These are phyloP conservation scores for Nemapogon koenigi DNA, from an alignment of 2,888 invertebrate species.

Conservation along the genomic window DNA sequence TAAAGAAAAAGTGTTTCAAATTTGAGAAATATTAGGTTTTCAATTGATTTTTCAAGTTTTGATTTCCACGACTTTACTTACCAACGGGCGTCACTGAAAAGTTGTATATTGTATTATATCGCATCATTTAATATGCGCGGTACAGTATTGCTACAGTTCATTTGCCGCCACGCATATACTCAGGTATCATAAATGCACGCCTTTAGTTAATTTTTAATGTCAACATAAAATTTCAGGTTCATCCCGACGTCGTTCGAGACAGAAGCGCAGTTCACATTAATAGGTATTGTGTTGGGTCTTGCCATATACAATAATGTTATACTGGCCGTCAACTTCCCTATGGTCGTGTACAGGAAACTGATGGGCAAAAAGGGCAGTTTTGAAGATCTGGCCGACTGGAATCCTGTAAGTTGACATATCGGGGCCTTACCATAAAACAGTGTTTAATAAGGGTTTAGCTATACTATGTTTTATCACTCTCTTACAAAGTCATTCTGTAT, in stretches of 20 bases:
- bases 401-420: conserved; percentile 75
- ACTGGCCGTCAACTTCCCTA: conserved; percentile 92
- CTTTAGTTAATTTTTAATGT: neutral
- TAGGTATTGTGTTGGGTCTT: conserved; percentile 91
- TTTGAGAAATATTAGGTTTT: no score
- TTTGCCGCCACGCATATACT: neutral
- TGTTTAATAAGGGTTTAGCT: no score
- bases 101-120: no score
- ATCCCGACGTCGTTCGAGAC: conserved; percentile 94
- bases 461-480: no score
- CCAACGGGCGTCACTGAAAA: no score
- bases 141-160: no score
- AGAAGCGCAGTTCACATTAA: conserved; percentile 92
- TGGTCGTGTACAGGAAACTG: conserved; percentile 93
- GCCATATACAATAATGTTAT: conserved; percentile 97
- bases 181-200: neutral
- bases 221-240: conserved; percentile 70
- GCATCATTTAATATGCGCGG: no score
- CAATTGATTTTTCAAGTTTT: no score
- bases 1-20: no score
- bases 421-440: no score
- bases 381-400: conserved; percentile 88
- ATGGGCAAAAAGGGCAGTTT: conserved; percentile 90
- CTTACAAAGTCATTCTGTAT: no score
- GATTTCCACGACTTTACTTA: no score